phyloP scores from a whole-genome alignment of 1,140 invertebrate genomes.

The Hermatobates lingyangjiaoensis region DNA sequence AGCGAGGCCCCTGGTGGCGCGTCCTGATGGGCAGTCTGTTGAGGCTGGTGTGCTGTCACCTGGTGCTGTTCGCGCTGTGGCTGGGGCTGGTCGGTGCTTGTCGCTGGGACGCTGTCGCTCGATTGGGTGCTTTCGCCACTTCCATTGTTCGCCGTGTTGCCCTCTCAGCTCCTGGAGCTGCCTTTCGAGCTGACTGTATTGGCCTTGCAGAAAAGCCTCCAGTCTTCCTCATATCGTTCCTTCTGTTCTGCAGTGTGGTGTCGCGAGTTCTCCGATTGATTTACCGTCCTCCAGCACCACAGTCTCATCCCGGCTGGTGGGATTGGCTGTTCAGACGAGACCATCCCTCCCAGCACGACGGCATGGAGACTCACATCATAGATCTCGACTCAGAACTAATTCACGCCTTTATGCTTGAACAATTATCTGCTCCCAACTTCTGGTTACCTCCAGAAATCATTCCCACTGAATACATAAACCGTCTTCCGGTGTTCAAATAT shows the following conservation, averaged over 20 bases:
- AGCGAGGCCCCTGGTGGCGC: slow-evolving; percentile 4
- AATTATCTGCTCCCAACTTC: slow-evolving; percentile 28
- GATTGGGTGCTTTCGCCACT: neutral
- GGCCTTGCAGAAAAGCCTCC: slow-evolving; percentile 8
- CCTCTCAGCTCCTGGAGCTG: neutral
- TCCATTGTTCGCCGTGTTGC: neutral
- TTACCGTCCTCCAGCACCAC: neutral
- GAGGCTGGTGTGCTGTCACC: slow-evolving; percentile 3
- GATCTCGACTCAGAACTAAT: slow-evolving; percentile 23
- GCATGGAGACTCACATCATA: slow-evolving; percentile 18
- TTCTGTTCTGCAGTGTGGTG: slow-evolving; percentile 3
- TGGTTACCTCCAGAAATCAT: slow-evolving; percentile 28
- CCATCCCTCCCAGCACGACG: slow-evolving; percentile 16
- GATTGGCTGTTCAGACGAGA: slow-evolving; percentile 19
- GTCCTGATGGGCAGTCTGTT: slow-evolving; percentile 3
- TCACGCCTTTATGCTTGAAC: slow-evolving; percentile 26
- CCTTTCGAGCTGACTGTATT: slow-evolving; percentile 13
- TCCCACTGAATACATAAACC: slow-evolving; percentile 29
- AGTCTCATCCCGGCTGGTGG: slow-evolving; percentile 10
- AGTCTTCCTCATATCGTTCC: slow-evolving; percentile 6
- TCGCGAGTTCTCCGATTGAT: neutral
- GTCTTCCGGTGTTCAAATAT: slow-evolving; percentile 29
- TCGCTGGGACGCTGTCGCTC: neutral
- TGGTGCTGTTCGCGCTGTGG: slow-evolving; percentile 4
- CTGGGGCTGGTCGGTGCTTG: slow-evolving; percentile 1